Evolutionary conservation across 2,888 invertebrate genomes (phyloP), one percentile per base, ranked within the genome.

Genomic region (Parnassius smintheus): DNA sequence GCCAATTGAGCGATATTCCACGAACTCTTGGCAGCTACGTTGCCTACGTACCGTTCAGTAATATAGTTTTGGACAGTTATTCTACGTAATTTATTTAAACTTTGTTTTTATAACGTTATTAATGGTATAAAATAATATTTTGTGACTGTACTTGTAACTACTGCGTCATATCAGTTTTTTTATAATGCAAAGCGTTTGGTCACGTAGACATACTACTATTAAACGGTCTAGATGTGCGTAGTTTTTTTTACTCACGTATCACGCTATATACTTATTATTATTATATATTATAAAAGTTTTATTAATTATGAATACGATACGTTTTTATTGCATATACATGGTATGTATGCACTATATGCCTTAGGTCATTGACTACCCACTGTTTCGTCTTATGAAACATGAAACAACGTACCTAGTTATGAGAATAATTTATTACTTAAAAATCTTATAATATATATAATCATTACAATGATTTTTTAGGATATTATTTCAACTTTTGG

Each of bases 1-100:
- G 69, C 73, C 68, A 69, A 64, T 73, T 69, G 75, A 73, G 18
- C 42, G 68, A 67, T 77, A 77, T 82, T 83, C 81, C 75, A 74
- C 75, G 81, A 83, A 73, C 78, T 70, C 68, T 66, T 73, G 67
- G 73, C 75, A 71, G 72, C 70, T 73, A 35, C 35, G 0, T 35
- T 35, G 35, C 35, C 35, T 35, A 35, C 7, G 35, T 35, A 35
- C 35, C 35, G 4, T 35, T 35, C 35, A 35, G 7, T 35, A 35
- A 35, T 35, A 35, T 35, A 4, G 35, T 35, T 25, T 7, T 35
- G 35, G 41, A 35, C 35, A 35, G 12, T 52, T 22, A 51, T 35
- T 35, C 35, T 35, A 35, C 35, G 35, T 35, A 35, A 35, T 35
- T 35, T 35, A 7, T 4, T 35, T 35, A 35, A 35, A 35, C 35